Conservation (phyloP, 2,888 invertebrate genomes). For the Melanchra persicariae region DNA sequence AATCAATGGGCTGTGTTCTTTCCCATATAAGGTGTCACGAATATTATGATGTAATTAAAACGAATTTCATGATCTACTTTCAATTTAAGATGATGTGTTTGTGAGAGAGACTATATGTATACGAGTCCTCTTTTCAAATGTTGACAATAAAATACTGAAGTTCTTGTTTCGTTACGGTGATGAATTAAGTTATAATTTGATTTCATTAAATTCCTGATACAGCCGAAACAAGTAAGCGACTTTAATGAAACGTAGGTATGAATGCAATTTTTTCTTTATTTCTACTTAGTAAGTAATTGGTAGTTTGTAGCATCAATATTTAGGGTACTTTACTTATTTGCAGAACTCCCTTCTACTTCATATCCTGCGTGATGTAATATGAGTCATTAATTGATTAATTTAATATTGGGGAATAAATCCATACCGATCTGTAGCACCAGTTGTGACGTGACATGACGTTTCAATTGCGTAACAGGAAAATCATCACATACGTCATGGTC, state of each 20-base stretch:
- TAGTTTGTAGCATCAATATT: background rate
- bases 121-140: too few species aligned
- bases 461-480: constrained; percentile 1
- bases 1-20: background rate
- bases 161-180: background rate
- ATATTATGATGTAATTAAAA: background rate
- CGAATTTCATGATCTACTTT: background rate
- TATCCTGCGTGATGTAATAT: background rate
- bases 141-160: background rate
- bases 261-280: too few species aligned
- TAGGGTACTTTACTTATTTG: background rate
- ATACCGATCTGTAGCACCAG: background rate
- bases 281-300: background rate
- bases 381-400: background rate
- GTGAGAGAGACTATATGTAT: too few species aligned
- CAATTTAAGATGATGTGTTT: too few species aligned
- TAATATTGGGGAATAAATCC: background rate
- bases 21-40: background rate
- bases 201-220: too few species aligned
- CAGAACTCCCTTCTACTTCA: too few species aligned
- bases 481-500: too few species aligned
- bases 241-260: too few species aligned
- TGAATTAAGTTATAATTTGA: too few species aligned
- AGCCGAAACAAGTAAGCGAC: too few species aligned
- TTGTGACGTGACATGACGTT: background rate